These are phyloP conservation scores for Loris lydekkerianus DNA, from an alignment of 2,797 vertebrate species.

Conservation along the genomic window DNA sequence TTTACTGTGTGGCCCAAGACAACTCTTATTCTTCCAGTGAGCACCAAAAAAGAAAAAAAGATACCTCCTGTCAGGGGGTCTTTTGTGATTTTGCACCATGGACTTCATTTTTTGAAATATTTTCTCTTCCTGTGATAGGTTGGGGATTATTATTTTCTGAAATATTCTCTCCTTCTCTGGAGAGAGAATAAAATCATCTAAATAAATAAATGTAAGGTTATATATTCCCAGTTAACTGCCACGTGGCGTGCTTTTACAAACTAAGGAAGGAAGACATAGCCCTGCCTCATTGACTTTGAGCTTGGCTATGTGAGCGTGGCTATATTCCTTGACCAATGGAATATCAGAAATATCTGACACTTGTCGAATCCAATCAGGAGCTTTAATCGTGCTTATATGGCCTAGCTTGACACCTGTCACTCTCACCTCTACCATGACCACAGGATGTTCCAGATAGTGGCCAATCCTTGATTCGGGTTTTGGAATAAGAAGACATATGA, in stretches of 20 bases:
- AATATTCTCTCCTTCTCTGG: not conserved
- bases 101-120: not conserved
- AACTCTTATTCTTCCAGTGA: no score
- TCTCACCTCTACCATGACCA: not conserved
- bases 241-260: not conserved
- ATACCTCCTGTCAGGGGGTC: not conserved
- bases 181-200: not conserved
- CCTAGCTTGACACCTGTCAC: not conserved
- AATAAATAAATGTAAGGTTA: not conserved
- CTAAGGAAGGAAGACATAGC: not conserved
- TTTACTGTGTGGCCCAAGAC: no score
- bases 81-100: not conserved
- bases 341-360: not conserved
- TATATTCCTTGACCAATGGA: not conserved
- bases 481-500: not conserved
- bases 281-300: not conserved
- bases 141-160: constrained; percentile 40
- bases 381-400: not conserved
- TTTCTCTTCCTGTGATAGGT: not conserved
- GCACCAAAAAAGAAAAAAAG: no score
- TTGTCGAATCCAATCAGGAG: not conserved
- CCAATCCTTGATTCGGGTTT: not conserved
- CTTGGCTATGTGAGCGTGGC: not conserved
- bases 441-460: not conserved
- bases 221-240: not conserved